Percentiles rank a stretch among this genome's conserved stretches.
Evolutionary conservation across 2,113 vertebrate species (phyloP).

Genomic region (Emydura subglobosa): DNA sequence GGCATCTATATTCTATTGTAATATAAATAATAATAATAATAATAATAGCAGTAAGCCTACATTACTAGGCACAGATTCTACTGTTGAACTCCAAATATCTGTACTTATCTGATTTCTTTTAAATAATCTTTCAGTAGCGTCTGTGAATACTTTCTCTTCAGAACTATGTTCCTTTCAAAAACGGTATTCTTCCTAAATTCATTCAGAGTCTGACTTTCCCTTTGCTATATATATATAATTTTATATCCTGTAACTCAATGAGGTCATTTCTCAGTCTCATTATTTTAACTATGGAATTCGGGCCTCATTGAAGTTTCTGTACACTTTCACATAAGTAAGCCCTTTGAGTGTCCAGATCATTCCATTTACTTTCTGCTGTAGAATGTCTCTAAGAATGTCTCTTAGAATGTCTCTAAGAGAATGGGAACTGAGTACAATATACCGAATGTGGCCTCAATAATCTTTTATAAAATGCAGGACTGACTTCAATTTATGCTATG

Average conservation of each 20-base stretch:
- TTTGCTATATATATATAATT: not conserved
- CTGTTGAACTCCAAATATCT: not conserved
- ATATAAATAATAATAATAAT: not conserved
- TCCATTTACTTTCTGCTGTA: not conserved
- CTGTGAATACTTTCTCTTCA: not conserved
- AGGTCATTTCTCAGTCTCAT: not conserved
- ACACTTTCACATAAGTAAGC: not conserved
- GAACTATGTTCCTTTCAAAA: fast-evolving
- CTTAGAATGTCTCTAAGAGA: not conserved
- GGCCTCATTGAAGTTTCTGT: not conserved
- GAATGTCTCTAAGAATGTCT: not conserved
- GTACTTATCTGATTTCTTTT: not conserved
- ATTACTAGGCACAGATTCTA: not conserved
- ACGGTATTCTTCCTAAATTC: not conserved
- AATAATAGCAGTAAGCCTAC: not conserved
- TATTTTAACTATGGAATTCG: not conserved
- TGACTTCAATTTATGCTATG: not conserved
- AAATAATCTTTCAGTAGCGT: not conserved
- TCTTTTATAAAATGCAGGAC: not conserved
- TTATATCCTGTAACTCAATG: not conserved
- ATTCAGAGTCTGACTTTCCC: not conserved
- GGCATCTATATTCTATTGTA: no score
- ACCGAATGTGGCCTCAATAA: not conserved
- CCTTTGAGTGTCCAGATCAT: not conserved
- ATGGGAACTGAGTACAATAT: not conserved